Conservation (phyloP, 2,113 vertebrate genomes). For the Corynorhinus townsendii region DNA sequence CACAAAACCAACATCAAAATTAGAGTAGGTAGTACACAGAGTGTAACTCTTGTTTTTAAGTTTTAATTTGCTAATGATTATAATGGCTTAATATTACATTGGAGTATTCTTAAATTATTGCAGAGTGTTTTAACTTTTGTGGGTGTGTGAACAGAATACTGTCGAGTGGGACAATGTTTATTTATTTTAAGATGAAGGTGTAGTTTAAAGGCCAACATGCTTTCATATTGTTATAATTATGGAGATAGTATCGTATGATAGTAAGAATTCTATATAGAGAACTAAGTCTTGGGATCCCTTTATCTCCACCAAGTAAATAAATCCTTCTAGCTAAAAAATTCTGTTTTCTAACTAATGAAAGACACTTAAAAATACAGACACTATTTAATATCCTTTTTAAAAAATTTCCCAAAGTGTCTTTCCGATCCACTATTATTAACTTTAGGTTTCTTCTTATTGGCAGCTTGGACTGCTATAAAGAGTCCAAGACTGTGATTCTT, state of each 20-base stretch:
- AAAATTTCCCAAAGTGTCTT: background rate
- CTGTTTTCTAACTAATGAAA: background rate
- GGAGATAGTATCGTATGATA: background rate
- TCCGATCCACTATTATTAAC: background rate
- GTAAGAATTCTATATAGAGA: background rate
- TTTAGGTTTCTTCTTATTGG: conserved; percentile 14
- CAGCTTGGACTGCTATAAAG: background rate
- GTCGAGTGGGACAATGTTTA: background rate
- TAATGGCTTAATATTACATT: background rate
- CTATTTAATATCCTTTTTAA: background rate
- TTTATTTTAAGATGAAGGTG: conserved; percentile 37
- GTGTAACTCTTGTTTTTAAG: background rate
- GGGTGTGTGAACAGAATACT: background rate
- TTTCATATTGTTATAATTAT: background rate
- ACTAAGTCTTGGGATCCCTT: background rate
- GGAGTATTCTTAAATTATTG: background rate
- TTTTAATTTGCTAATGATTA: conserved; percentile 18
- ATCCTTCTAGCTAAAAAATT: conserved; percentile 12
- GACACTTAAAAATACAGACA: background rate
- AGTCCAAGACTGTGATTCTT: background rate
- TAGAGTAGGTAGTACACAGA: conserved; percentile 89
- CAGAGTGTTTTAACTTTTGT: background rate
- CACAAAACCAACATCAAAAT: conserved; percentile 90
- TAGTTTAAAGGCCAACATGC: background rate
- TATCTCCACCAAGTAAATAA: background rate